Evolutionary conservation across 2,113 vertebrate genomes (phyloP), one percentile per base, ranked within the genome.

Genomic region (Scomber scombrus): DNA sequence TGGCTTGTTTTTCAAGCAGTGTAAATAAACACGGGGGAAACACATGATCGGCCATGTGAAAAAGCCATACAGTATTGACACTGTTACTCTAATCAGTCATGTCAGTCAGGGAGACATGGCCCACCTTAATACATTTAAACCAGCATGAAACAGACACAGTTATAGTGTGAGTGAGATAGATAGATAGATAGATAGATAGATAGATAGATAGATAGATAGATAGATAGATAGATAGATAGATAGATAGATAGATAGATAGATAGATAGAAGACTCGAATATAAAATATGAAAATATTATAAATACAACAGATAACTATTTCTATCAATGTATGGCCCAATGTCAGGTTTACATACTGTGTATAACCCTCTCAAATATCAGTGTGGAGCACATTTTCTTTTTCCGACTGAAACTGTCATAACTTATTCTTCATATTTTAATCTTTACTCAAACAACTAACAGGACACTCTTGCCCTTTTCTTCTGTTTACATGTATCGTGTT

Each of bases 1-100:
- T 71, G 55, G 31, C 40, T 67, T 83, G 69, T 81, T 85, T 84
- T 82, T 79, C 66, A 68, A 71, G 56, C 49, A 75, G 62, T 58
- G 34, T 71, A 52, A 65, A 70, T 84, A 81, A 85, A 88, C 69
- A 73, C 49, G 54, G 69, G 58, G 29, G n/a, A 16, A 65, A 55
- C 81, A 85, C 40, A 78, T 66, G 80, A 81, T 50, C 6, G 31
- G 19, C 49, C 64, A 75, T 65, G 73, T 78, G 61, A 84, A 69
- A 69, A 71, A 65, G 26, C 11, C 26, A 52, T 63, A 75, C 74
- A 79, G 60, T 75, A 51, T 66, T 23, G 18, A 23, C 3, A 67
- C 75, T 34, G 73, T 61, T 21, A 15, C 40, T 60, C 55, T 74
- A 67, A 61, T 66, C 55, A 55, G 54, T 71, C 60, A 56, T 14